Percentiles rank a stretch among this genome's conserved stretches.
Evolutionary conservation across 2,797 vertebrate genomes (phyloP).

Genomic region (Limosa lapponica): DNA sequence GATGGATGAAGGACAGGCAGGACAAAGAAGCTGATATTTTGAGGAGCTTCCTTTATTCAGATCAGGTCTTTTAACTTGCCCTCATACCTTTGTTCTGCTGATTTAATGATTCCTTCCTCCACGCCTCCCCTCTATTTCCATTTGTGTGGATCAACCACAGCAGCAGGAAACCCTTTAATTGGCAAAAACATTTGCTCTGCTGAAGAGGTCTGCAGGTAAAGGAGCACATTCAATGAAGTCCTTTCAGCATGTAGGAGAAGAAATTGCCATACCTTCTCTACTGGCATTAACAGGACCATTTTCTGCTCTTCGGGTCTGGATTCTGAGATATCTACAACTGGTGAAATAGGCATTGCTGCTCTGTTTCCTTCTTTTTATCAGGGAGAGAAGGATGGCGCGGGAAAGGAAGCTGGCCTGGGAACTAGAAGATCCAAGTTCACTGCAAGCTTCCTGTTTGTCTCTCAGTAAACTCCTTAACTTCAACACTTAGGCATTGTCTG

Average conservation of each 20-base stretch:
- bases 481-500: not conserved
- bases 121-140: slow-evolving; percentile 37
- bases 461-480: not conserved
- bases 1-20: slow-evolving; percentile 41
- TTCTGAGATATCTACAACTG: slow-evolving; percentile 39
- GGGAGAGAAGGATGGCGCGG: not conserved
- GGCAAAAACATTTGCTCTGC: slow-evolving; percentile 66
- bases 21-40: slow-evolving; percentile 26
- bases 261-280: slow-evolving; percentile 58
- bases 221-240: slow-evolving; percentile 64
- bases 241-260: slow-evolving; percentile 50
- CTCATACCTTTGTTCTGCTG: slow-evolving; percentile 69
- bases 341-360: slow-evolving; percentile 14
- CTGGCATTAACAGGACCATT: slow-evolving; percentile 56
- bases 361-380: not conserved
- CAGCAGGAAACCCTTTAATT: slow-evolving; percentile 77
- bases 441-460: not conserved
- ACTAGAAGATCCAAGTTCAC: not conserved
- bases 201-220: slow-evolving; percentile 58
- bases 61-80: slow-evolving; percentile 66
- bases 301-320: slow-evolving; percentile 57
- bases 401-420: not conserved
- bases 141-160: slow-evolving; percentile 63
- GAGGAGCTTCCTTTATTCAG: slow-evolving; percentile 54
- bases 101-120: slow-evolving; percentile 76